Evolutionary conservation across 2,888 invertebrate genomes (phyloP).

Genomic region (Tetragonula carbonaria): DNA sequence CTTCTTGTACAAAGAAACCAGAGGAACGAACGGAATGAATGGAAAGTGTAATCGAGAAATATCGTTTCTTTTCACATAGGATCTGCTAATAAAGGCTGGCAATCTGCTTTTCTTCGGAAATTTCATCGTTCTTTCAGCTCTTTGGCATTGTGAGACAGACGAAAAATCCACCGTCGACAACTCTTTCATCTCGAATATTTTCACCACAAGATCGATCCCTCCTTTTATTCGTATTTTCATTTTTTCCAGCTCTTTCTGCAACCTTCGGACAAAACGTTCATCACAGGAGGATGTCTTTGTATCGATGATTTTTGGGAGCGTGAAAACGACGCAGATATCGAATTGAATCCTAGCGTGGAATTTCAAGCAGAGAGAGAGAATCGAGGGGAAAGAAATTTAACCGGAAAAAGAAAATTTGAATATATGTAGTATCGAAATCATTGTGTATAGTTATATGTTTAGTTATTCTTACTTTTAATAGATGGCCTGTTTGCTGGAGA

Average conservation of each 20-base stretch:
- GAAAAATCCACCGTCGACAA: slow-evolving; percentile 18
- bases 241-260: not conserved
- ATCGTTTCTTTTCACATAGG: not conserved
- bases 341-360: not conserved
- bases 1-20: not conserved
- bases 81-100: slow-evolving; percentile 32
- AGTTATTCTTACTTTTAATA: too few species aligned
- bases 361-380: not conserved
- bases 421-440: too few species aligned
- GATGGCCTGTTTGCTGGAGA: too few species aligned
- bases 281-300: not conserved
- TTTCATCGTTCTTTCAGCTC: slow-evolving; percentile 22
- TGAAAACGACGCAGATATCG: not conserved
- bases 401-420: not conserved
- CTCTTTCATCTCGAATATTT: slow-evolving; percentile 19
- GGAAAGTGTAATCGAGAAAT: slow-evolving; percentile 33
- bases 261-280: not conserved
- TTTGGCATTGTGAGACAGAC: slow-evolving; percentile 12
- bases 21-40: slow-evolving; percentile 8
- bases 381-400: not conserved
- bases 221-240: not conserved
- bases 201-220: not conserved
- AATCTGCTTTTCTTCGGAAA: slow-evolving; percentile 34
- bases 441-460: too few species aligned
- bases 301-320: not conserved